A percentile compares a stretch with the other conserved stretches of the same genome.
phyloP scores from a whole-genome alignment of 2,797 vertebrate genomes.

The Tinamus major region DNA sequence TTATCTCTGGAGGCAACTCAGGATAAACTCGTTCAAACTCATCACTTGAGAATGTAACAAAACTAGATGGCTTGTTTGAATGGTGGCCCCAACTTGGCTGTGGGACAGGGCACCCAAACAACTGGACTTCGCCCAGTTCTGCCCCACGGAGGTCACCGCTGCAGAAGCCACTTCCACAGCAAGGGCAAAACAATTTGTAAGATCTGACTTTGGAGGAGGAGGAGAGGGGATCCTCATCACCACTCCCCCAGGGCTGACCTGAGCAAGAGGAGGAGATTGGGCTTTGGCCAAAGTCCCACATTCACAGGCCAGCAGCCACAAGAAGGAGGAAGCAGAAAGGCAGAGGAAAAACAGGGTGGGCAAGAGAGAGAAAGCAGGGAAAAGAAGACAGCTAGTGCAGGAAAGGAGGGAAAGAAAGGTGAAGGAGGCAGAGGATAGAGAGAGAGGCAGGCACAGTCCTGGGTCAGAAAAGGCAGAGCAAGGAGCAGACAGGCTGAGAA shows the following conservation, averaged over 20 bases:
- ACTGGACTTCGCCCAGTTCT: neutral
- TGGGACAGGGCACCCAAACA: neutral
- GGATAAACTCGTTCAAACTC: neutral
- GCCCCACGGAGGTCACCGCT: rapidly evolving
- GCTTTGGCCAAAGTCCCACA: neutral
- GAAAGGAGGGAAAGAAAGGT: neutral
- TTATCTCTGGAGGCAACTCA: neutral
- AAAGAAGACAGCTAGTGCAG: no score
- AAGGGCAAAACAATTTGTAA: rapidly evolving
- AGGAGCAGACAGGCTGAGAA: neutral
- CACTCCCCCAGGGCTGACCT: neutral
- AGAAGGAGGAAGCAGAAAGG: neutral
- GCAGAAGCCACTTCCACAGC: rapidly evolving
- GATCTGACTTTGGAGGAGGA: neutral
- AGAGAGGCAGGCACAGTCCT: neutral
- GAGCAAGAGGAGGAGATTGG: slow-evolving; percentile 4
- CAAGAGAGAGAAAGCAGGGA: no score
- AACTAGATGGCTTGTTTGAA: neutral
- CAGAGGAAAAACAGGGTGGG: neutral
- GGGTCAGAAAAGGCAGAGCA: neutral
- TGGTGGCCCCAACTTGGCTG: neutral
- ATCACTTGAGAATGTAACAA: neutral
- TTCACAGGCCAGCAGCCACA: neutral
- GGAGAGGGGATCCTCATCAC: neutral
- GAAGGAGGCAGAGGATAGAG: neutral